A percentile compares a stretch with the other conserved stretches of the same genome.
Evolutionary conservation across 2,888 invertebrate genomes (phyloP).

Genomic region (Scaptodrosophila latifasciaeformis): DNA sequence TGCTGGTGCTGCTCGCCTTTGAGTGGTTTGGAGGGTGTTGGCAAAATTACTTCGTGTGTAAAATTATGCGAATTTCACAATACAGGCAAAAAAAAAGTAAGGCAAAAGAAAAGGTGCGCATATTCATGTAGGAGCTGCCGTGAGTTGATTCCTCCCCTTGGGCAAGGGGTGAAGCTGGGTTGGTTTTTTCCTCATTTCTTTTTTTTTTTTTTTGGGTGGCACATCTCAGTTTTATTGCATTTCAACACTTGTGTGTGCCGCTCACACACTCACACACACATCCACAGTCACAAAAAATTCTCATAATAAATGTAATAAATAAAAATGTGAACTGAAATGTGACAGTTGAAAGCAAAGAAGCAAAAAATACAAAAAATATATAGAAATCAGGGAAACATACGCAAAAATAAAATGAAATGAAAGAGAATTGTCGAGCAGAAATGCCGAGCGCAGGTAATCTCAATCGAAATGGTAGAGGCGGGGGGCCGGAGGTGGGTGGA

Average conservation of each 20-base stretch:
- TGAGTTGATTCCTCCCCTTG: slow-evolving; percentile 12
- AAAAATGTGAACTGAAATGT: slow-evolving; percentile 68
- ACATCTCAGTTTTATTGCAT: slow-evolving; percentile 69
- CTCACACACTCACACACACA: no score
- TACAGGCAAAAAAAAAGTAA: slow-evolving; percentile 25
- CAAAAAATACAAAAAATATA: neutral
- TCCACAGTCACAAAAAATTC: slow-evolving; percentile 65
- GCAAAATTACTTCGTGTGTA: slow-evolving; percentile 70
- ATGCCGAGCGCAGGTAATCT: no score
- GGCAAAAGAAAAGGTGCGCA: slow-evolving; percentile 54
- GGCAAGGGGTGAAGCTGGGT: neutral
- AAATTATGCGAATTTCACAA: slow-evolving; percentile 67
- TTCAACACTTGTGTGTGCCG: slow-evolving; percentile 64
- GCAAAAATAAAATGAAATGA: no score
- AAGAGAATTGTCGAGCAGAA: no score
- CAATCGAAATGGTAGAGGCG: no score
- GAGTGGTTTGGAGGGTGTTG: slow-evolving; percentile 49
- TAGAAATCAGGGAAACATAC: no score
- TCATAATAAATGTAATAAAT: slow-evolving; percentile 68
- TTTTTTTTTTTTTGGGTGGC: no score
- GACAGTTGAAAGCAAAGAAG: slow-evolving; percentile 42
- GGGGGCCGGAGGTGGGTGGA: no score
- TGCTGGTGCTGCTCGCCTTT: neutral
- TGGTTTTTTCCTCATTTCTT: no score
- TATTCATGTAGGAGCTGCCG: slow-evolving; percentile 52